Evolutionary conservation across 2,888 invertebrate genomes (phyloP), one percentile per base, ranked within the genome.

Genomic region (Spialia ferax): DNA sequence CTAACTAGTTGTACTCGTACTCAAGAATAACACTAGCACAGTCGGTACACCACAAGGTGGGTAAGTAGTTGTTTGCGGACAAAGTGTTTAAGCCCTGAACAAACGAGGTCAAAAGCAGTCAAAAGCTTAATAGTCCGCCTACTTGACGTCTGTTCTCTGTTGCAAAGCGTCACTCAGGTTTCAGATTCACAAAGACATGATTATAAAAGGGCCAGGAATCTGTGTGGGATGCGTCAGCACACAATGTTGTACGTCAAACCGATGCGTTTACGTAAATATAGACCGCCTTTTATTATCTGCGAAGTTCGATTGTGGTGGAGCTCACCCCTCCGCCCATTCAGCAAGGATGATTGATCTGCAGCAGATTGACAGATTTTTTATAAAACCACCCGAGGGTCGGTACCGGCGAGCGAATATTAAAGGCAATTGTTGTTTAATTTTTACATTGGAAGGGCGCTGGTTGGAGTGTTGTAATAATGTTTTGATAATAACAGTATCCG

Each of bases 381-480:
- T 83, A 82, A 86, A 87, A 89, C 89, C 89, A 87, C 85, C 80
- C 81, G 81, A 84, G 86, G 89, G 87, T 87, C 79, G 81, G 84
- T 81, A 87, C 87, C 85, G 82, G 86, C 84, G 79, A 88, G 87
- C 87, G 89, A 91, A 88, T 93, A 93, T 93, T 93, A 93, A 92
- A 93, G 93, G 92, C 93, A 93, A 93, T 93, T 93, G 93, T 93
- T 93, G 92, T 93, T 92, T 92, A 93, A 93, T 93, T 93, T 93
- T 93, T 91, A 92, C 86, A 86, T 87, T 87, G 75, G 87, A 85
- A 86, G 93, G 93, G 91, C 83, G 88, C 84, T 83, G 87, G 83
- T 88, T 90, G 80, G 91, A 93, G 93, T 93, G 93, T 92, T 92
- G 93, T 93, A 93, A 93, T 93, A 93, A 93, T 92, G 93, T 93